Base-by-base conservation (phyloP, 2,797 vertebrate species). In the Hydrocynus forskahlii region DNA sequence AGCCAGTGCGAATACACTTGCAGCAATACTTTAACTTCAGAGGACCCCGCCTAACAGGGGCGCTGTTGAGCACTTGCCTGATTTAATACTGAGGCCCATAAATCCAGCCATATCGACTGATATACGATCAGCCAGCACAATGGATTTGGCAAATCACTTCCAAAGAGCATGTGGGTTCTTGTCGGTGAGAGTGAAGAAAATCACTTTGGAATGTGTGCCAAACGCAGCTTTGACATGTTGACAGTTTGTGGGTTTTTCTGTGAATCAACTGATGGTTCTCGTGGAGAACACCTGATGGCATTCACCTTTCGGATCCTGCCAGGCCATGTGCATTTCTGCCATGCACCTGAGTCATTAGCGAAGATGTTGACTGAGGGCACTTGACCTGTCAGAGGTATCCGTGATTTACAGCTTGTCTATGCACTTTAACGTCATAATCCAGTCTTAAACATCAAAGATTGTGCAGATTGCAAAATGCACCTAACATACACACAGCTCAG, bases 221-320 rank as follows among this genome's bases (percentile, higher is more conserved):
- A 83, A 71, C 29, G 43, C 69, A 57, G 81, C 62, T 64, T 81
- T 74, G 78, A 76, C 78, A 83, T 23, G 52, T 72, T 80, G 85
- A 77, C 80, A 82, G 75, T 83, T 78, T 83, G 79, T 82, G 78
- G 71, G 74, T 35, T 84, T 86, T 83, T 29, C 3, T 48, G 73
- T 29, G 72, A 83, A 79, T 76, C 63, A 81, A 59, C 64, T 40
- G 72, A 12, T 52, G 45, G 50, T 6, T 60, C 50, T 83, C 13
- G 45, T 63, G 73, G 38, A 59, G 50, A 67, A 76, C 60, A 57
- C 21, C 25, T 72, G 78, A 77, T 68, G 38, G 66, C 14, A 45
- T 74, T 40, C 52, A 57, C 62, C 21, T 81, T 71, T 48, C 54
- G 13, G 52, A 73, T 73, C 43, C 68, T 59, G 80, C 67, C 79